Evolutionary conservation across 2,888 invertebrate species (phyloP).

Genomic region (Rhodophaea formosa): DNA sequence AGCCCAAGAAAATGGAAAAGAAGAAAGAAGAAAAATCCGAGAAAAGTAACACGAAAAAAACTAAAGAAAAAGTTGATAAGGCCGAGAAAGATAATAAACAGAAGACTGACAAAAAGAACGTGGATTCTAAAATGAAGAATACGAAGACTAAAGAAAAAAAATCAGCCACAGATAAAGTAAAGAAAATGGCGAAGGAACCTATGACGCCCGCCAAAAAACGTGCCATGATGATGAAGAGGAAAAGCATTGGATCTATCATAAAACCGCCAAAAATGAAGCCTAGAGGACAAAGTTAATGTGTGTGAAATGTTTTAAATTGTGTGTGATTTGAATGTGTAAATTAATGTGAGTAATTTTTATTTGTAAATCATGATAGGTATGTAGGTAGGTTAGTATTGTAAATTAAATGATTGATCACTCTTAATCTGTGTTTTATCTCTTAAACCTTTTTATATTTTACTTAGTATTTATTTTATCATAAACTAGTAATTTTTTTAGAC

Average conservation of each 20-base stretch:
- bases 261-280: constrained; percentile 73
- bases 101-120: constrained; percentile 22
- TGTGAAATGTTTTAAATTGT: not conserved
- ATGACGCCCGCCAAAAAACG: constrained; percentile 53
- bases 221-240: constrained; percentile 51
- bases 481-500: too few relatives aligned
- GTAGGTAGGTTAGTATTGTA: not conserved
- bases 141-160: constrained; percentile 12
- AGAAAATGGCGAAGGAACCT: constrained; percentile 30
- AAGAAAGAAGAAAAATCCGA: constrained; percentile 27
- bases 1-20: constrained; percentile 25
- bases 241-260: constrained; percentile 64
- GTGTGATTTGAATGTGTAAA: not conserved
- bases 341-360: not conserved
- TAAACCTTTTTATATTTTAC: too few relatives aligned
- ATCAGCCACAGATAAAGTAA: constrained; percentile 27
- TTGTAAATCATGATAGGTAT: not conserved
- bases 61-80: constrained; percentile 19
- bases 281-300: constrained; percentile 18
- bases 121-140: too few relatives aligned
- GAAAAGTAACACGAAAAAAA: constrained; percentile 26
- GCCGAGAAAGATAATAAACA: constrained; percentile 22
- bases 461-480: too few relatives aligned
- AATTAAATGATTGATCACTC: not conserved
- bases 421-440: not conserved